These are phyloP conservation scores for Corella eumyota DNA, from an alignment of 23 tunicate species.

Conservation along the genomic window DNA sequence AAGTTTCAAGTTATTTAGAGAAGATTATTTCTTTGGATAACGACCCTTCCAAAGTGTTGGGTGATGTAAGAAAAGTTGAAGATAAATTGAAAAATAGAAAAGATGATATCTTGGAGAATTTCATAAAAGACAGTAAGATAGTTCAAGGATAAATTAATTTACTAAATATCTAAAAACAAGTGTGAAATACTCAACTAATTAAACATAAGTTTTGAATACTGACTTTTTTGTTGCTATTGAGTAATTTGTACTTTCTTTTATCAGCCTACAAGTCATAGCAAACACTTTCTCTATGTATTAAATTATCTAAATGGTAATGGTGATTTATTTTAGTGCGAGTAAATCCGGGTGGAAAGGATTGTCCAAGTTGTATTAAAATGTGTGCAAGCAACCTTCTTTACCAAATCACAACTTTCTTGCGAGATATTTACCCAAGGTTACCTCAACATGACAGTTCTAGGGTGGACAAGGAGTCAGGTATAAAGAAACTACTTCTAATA, in stretches of 20 bases:
- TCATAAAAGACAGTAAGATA: constrained; percentile 45
- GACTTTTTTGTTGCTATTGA: no score
- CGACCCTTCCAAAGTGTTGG: constrained; percentile 32
- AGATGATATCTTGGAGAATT: constrained; percentile 62
- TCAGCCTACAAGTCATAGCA: no score
- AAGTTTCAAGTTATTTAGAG: constrained; percentile 20
- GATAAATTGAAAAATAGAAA: constrained; percentile 12
- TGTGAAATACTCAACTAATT: no score
- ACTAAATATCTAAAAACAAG: no score
- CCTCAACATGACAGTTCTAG: constrained; percentile 7
- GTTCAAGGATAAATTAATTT: neutral
- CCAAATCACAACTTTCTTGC: constrained; percentile 73
- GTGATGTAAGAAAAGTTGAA: constrained; percentile 17
- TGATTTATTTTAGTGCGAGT: no score
- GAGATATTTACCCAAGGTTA: constrained; percentile 40
- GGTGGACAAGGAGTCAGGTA: neutral
- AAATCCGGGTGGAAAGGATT: constrained; percentile 49
- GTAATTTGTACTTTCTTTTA: no score
- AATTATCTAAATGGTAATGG: no score
- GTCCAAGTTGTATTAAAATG: constrained; percentile 52
- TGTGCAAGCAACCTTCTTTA: constrained; percentile 52
- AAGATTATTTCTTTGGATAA: constrained; percentile 27
- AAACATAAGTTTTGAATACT: no score
- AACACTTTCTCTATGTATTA: no score
- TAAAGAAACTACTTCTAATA: neutral